phyloP scores from a whole-genome alignment of 2,797 vertebrate species.

The Hyperoplus lanceolatus region DNA sequence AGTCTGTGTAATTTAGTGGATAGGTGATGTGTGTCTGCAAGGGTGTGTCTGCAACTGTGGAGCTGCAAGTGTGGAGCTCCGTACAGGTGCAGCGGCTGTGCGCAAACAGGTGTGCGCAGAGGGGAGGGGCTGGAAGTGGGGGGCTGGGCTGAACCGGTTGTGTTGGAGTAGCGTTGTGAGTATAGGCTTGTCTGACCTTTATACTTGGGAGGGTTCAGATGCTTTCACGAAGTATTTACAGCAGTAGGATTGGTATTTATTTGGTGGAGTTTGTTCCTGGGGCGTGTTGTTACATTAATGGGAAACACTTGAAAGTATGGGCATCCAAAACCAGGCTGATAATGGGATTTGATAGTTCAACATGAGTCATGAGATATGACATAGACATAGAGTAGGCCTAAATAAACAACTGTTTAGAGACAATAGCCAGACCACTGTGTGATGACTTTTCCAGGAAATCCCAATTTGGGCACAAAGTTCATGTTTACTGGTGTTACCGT shows the following conservation, averaged over 20 bases:
- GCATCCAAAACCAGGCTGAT: neutral
- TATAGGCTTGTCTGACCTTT: slow-evolving; percentile 31
- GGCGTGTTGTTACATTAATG: too few relatives aligned
- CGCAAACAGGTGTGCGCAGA: slow-evolving; percentile 37
- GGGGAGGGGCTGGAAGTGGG: slow-evolving; percentile 40
- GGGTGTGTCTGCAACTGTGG: too few relatives aligned
- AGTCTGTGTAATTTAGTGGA: neutral
- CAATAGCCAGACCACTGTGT: neutral
- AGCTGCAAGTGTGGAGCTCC: neutral
- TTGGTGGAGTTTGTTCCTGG: neutral
- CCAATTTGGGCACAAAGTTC: neutral
- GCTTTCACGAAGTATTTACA: too few relatives aligned
- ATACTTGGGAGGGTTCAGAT: slow-evolving; percentile 2
- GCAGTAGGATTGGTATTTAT: too few relatives aligned
- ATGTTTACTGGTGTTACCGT: neutral
- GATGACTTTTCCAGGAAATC: too few relatives aligned
- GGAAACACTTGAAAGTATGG: too few relatives aligned
- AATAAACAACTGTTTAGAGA: too few relatives aligned
- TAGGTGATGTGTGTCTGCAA: neutral
- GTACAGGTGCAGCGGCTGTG: slow-evolving; percentile 64
- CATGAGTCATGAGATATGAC: too few relatives aligned
- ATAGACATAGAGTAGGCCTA: neutral
- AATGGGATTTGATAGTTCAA: neutral
- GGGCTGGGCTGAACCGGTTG: neutral
- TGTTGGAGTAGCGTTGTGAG: neutral